Conservation (phyloP, 2,888 invertebrate species). For the Cephus nigrinus region DNA sequence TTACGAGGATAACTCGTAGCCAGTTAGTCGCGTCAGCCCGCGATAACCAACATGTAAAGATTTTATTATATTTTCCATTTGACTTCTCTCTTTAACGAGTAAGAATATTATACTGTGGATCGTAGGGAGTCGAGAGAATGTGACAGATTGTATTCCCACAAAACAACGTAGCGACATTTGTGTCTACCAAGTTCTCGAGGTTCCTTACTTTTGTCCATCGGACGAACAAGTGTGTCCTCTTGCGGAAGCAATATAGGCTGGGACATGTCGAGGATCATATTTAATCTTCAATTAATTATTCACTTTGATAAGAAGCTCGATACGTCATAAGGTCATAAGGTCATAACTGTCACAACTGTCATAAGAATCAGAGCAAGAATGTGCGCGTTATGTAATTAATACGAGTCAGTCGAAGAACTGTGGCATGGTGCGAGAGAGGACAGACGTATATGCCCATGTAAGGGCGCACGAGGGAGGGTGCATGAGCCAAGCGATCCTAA, state of each 20-base stretch:
- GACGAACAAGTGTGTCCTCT: too few relatives aligned
- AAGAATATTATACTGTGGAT: too few relatives aligned
- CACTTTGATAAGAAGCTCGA: conserved; percentile 49
- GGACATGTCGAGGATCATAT: neutral
- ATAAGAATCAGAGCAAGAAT: conserved; percentile 26
- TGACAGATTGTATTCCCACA: too few relatives aligned
- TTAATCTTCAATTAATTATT: conserved; percentile 45
- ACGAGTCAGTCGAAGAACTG: conserved; percentile 45
- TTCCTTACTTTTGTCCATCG: too few relatives aligned
- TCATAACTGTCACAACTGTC: conserved; percentile 22
- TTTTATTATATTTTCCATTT: conserved; percentile 24
- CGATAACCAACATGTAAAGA: conserved; percentile 36
- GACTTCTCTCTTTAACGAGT: conserved; percentile 36
- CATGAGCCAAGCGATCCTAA: conserved; percentile 50
- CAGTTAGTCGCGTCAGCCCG: conserved; percentile 60
- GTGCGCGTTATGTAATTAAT: conserved; percentile 49
- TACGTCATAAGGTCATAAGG: conserved; percentile 31
- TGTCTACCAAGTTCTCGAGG: too few relatives aligned
- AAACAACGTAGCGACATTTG: too few relatives aligned
- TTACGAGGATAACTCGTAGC: conserved; percentile 59
- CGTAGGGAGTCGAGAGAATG: too few relatives aligned
- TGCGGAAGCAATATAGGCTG: too few relatives aligned
- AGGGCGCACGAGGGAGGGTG: conserved; percentile 22
- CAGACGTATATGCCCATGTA: conserved; percentile 7
- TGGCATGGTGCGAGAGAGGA: conserved; percentile 10